phyloP scores from a whole-genome alignment of 2,113 vertebrate genomes.

The Dipodomys stephensi region DNA sequence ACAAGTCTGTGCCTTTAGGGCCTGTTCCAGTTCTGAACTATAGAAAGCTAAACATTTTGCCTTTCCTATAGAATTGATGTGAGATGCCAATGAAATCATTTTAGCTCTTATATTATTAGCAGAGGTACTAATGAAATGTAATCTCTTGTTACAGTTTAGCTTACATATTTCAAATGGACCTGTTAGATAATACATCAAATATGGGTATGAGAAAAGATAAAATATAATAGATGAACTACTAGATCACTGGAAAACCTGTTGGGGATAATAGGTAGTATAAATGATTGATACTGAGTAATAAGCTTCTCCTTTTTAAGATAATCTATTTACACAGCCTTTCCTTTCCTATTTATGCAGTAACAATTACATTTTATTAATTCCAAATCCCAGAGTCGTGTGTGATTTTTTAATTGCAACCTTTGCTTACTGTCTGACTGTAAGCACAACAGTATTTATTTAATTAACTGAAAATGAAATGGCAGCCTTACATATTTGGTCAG shows the following conservation, averaged over 20 bases:
- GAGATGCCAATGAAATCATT: not conserved
- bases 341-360: slow-evolving; percentile 19
- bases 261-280: not conserved
- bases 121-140: not conserved
- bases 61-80: not conserved
- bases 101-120: not conserved
- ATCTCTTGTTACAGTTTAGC: not conserved
- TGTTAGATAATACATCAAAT: not conserved
- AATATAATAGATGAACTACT: not conserved
- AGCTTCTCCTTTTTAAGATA: not conserved
- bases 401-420: slow-evolving; percentile 57
- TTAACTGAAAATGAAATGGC: not conserved
- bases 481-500: not conserved
- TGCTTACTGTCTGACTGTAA: slow-evolving; percentile 30
- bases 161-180: not conserved
- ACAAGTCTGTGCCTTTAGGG: not conserved
- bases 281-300: not conserved
- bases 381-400: not conserved
- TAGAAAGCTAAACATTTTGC: not conserved
- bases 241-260: not conserved
- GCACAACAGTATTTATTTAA: slow-evolving; percentile 6
- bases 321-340: not conserved
- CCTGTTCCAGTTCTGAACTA: not conserved
- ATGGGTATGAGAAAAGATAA: not conserved
- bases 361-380: slow-evolving; percentile 44